Evolutionary conservation across 2,888 invertebrate species (phyloP), one percentile per base, ranked within the genome.

Genomic region (Choreutis nemorana): DNA sequence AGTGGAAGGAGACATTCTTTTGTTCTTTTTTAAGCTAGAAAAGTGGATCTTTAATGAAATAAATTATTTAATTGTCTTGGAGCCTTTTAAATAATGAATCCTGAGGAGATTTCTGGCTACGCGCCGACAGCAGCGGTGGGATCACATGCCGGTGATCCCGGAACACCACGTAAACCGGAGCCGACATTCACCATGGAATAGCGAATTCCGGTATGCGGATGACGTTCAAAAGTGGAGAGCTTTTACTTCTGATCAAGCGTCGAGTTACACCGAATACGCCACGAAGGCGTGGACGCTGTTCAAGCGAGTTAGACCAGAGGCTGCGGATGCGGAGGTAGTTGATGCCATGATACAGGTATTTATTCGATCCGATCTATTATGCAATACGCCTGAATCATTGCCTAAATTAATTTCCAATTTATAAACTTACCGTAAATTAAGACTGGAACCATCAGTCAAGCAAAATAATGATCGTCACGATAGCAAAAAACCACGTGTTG

Each of bases 191-290:
- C 18, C 5, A 18, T 18, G 18, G 18, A 30, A 33, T 2, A 34
- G 9, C 21, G 36, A 41, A 27, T 37, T 36, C 26, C 34, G 33
- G 23, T 37, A 36, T 24, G 31, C 32, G 2, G 37, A 35, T 11
- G 33, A 32, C 21, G 31, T 36, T 9, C 20, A 23, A 8, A 33
- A 34, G 11, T 34, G 34, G 33, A 25, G 32, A 12, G 18, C 4
- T 23, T 37, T 28, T 29, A 37, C 36, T 9, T 42, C 34, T 5
- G 34, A 41, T 16, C 34, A 36, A 28, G 37, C 34, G 2, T 10
- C 28, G 16, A 39, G 30, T 24, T 36, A 39, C 29, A 35, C 40
- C 7, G 36, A 36, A 21, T 40, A 35, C 14, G 29, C 37, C 14
- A 32, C 35, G 3, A 37, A 31, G 23, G 36, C 28, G 3, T 37